Base-by-base conservation (phyloP, 1,140 invertebrate species). In the Leguminivora glycinivorella region DNA sequence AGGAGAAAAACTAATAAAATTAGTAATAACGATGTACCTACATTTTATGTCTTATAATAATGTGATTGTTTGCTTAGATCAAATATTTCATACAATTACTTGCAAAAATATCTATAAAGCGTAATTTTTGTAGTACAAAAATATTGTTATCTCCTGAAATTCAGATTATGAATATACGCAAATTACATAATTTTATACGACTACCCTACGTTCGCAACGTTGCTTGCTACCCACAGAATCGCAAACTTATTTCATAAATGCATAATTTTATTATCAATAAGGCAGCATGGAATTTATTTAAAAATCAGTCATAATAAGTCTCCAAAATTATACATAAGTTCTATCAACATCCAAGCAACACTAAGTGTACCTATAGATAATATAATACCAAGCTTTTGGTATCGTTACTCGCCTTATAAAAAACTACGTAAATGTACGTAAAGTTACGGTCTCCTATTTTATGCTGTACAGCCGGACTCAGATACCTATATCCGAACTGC, bases 251-350 rank as follows among this genome's bases (percentile, higher is more conserved):
- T 29, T 17, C 26, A 29, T 63, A 63, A 63, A 63, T 63, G 58
- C 58, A 63, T 29, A 31, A 29, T 29, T 34, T 29, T 63, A 25
- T 58, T 24, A 29, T 31, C n/a, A 7, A 63, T 29, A 63, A 56
- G 4, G n/a, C 58, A 34, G 17, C 10, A 29, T 29, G 4, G 58
- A 63, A 63, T 63, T 29, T 56, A 56, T 24, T n/a, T n/a, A 60
- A 60, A 52, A 31, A 29, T 63, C 58, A 63, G 58, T 63, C 58
- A 31, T 19, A 63, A 63, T 63, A 63, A 63, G 58, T 63, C 26
- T 63, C 58, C 12, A 63, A 17, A 63, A 34, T 12, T 34, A 63
- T 63, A n/a, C n/a, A 63, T 63, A 34, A 29, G 6, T 19, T 63
- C n/a, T 29, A 26, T 60, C 56, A 17, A 63, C 12, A 29, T 63